Base-by-base conservation (phyloP, 2,888 invertebrate species). In the Rhorus exstirpatorius region DNA sequence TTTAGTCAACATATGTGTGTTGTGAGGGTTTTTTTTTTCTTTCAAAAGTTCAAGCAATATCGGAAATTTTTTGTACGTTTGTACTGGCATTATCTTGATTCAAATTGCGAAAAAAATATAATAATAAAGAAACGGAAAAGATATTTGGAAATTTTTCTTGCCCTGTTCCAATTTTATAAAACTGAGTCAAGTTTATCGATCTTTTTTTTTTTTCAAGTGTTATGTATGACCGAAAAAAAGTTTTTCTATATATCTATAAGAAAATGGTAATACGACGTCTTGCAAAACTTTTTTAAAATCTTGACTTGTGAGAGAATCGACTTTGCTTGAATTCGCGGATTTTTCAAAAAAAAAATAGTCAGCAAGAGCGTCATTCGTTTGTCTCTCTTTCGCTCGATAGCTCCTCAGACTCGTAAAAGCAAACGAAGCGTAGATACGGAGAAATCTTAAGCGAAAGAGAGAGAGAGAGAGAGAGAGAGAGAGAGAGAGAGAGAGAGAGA, bases 331-430 rank as follows among this genome's bases (percentile, higher is more conserved):
- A 76, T 81, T 72, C 67, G 44, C 71, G 41, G 53, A 44, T 68
- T 77, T 72, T 63, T 3, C 19, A 44, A 53, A 68, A 60, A 44
- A 53, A 74, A 67, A 72, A 81, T 51, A 58, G 65, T 35, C 67
- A 68, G 53, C 51, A 17, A 38, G 38, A 65, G 31, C 17, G 49
- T 46, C 55, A 35, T 24, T 17, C 26, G 38, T 77, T 72, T 55
- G 38, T 65, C 19, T 67, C 38, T 72, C 53, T 77, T 68, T 72
- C 61, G 55, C 35, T 72, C 72, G 77, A 77, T 81, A 72, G 70
- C 65, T 41, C 19, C 41, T 19, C 65, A 65, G 65, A 65, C 76
- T 81, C 77, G 77, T 77, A 77, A 77, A 77, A 67, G 44, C 53
- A 55, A 81, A 46, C 53, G 72, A 26, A 61, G 72, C 81, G 61